Percentiles rank a stretch among this genome's conserved stretches.
Conservation (phyloP, 2,888 invertebrate genomes). For the Marronus borbonicus region DNA sequence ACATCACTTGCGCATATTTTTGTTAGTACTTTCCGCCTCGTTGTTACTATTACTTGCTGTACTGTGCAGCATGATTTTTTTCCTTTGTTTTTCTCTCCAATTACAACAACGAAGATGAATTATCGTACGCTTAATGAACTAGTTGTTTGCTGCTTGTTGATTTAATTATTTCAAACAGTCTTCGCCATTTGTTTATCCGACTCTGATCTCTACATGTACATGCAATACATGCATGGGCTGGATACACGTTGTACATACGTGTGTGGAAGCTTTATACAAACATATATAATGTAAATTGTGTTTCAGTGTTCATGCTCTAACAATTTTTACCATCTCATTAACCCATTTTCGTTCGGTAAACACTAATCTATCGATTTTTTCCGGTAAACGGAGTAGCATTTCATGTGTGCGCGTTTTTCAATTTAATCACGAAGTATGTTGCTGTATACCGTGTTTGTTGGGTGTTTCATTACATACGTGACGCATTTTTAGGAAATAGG, state of each 20-base stretch:
- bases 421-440: neutral
- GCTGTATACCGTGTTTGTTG: no score
- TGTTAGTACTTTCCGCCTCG: no score
- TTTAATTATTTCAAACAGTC: no score
- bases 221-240: neutral
- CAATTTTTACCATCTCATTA: constrained; percentile 33
- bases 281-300: constrained; percentile 3
- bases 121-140: no score
- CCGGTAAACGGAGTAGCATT: constrained; percentile 30
- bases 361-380: constrained; percentile 25
- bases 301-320: constrained; percentile 27
- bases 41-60: no score
- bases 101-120: no score
- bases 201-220: no score
- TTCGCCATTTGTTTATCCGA: no score
- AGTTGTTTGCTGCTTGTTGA: no score
- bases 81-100: no score
- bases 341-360: constrained; percentile 35
- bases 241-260: neutral
- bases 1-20: no score
- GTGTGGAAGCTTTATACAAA: neutral
- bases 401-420: constrained; percentile 11
- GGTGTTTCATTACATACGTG: neutral
- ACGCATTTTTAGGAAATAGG: neutral
- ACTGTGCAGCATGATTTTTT: no score